These are phyloP conservation scores for Formica exsecta DNA, from an alignment of 1,140 invertebrate genomes.

Conservation along the genomic window DNA sequence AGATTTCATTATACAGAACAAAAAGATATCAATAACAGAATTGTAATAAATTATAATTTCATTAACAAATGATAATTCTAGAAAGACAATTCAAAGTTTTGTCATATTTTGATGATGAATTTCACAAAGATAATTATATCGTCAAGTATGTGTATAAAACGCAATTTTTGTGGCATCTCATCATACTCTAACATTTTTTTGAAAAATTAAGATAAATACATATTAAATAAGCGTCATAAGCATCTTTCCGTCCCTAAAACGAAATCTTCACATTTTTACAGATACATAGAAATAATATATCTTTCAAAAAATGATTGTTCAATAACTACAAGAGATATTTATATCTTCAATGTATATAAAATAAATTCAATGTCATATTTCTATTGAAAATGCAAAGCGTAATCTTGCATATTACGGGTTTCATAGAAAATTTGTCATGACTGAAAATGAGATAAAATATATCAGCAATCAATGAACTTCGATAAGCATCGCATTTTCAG, in stretches of 20 bases:
- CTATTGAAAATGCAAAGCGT: not conserved
- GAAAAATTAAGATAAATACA: not conserved
- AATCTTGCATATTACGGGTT: not conserved
- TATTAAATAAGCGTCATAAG: not conserved
- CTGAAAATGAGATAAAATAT: not conserved
- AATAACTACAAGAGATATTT: not conserved
- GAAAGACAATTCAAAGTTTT: not conserved
- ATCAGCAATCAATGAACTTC: not conserved
- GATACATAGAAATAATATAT: not conserved
- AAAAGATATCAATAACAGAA: not conserved
- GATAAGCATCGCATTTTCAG: not conserved
- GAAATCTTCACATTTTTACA: not conserved
- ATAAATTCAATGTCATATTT: not conserved
- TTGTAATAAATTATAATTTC: not conserved
- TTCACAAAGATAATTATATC: not conserved
- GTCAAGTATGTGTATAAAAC: not conserved
- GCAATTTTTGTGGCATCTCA: not conserved
- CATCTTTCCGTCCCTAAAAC: not conserved
- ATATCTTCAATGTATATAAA: not conserved
- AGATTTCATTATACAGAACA: constrained; percentile 15
- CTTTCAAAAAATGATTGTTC: not conserved
- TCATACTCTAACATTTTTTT: not conserved
- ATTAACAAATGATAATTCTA: not conserved
- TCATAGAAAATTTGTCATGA: not conserved
- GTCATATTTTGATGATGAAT: not conserved